Percentiles rank a stretch among this genome's conserved stretches.
Conservation (phyloP, 1,140 invertebrate genomes). For the Cydia amplana region DNA sequence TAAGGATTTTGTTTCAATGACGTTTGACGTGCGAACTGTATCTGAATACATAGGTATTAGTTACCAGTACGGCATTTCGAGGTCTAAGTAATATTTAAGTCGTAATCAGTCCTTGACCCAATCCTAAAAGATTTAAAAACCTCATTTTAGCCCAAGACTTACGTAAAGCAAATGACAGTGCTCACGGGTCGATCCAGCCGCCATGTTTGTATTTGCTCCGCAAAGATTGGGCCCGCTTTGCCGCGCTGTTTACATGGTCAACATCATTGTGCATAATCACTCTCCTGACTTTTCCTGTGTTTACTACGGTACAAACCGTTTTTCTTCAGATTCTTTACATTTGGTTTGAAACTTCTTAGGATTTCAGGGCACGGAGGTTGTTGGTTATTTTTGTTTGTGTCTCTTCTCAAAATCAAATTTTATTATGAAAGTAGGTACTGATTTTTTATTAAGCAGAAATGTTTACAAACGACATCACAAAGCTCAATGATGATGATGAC, state of each 20-base stretch:
- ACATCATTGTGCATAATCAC: slow-evolving; percentile 63
- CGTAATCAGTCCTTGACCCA: slow-evolving; percentile 9
- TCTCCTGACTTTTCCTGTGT: slow-evolving; percentile 53
- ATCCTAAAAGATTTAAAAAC: slow-evolving; percentile 11
- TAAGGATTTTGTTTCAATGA: no score
- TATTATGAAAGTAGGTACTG: no score
- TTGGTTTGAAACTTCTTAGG: background rate
- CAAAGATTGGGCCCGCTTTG: slow-evolving; percentile 47
- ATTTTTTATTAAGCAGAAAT: no score
- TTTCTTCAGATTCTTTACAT: slow-evolving; percentile 17
- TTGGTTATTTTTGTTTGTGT: no score
- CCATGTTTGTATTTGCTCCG: slow-evolving; percentile 42
- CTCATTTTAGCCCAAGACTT: slow-evolving; percentile 19
- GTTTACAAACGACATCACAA: no score
- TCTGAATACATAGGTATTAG: no score
- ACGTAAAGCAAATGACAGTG: slow-evolving; percentile 26
- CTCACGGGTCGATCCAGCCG: slow-evolving; percentile 25
- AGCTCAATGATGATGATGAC: no score
- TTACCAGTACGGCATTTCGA: background rate
- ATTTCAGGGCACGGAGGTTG: background rate
- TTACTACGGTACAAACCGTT: slow-evolving; percentile 36
- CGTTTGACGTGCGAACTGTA: no score
- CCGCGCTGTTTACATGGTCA: slow-evolving; percentile 51
- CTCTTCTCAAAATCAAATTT: no score
- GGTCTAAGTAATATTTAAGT: background rate